Conservation (phyloP, 2,797 vertebrate species). For the Eremophila alpestris region DNA sequence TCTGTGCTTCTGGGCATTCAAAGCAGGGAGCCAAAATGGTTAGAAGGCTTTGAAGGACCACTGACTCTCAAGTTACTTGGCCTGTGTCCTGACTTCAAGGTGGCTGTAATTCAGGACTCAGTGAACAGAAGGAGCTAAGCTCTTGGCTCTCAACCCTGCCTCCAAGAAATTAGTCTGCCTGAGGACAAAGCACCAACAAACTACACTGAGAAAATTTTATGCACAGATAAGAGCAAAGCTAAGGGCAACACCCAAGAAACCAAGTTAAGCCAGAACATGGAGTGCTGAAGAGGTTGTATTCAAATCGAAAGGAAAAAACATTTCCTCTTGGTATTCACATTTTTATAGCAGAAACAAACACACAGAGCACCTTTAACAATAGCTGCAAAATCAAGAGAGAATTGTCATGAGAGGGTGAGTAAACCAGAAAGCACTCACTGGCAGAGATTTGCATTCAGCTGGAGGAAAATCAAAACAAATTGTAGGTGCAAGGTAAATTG, state of each 20-base stretch:
- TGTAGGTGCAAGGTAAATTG: not conserved
- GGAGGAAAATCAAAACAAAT: conserved; percentile 10
- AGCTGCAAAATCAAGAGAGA: not conserved
- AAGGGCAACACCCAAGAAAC: not conserved
- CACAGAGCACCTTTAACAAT: not conserved
- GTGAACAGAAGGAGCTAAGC: not conserved
- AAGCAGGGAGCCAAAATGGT: not conserved
- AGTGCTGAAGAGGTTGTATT: not conserved
- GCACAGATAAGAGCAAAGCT: not conserved
- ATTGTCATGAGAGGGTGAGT: not conserved
- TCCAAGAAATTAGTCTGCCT: not conserved
- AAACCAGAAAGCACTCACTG: not conserved
- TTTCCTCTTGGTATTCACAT: not conserved
- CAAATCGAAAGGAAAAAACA: conserved; percentile 9
- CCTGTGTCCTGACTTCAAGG: not conserved
- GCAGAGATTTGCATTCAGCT: not conserved
- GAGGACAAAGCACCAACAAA: not conserved
- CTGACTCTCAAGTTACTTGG: not conserved
- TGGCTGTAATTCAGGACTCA: fast-evolving
- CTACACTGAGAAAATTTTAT: not conserved
- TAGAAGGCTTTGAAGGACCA: not conserved
- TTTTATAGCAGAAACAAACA: conserved; percentile 22
- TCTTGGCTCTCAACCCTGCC: not conserved
- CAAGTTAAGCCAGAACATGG: not conserved
- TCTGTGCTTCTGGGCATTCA: not conserved